Percentiles rank a stretch among this genome's conserved stretches.
These are phyloP conservation scores for Ganaspis brasiliensis DNA, from an alignment of 2,888 invertebrate species.

Conservation along the genomic window DNA sequence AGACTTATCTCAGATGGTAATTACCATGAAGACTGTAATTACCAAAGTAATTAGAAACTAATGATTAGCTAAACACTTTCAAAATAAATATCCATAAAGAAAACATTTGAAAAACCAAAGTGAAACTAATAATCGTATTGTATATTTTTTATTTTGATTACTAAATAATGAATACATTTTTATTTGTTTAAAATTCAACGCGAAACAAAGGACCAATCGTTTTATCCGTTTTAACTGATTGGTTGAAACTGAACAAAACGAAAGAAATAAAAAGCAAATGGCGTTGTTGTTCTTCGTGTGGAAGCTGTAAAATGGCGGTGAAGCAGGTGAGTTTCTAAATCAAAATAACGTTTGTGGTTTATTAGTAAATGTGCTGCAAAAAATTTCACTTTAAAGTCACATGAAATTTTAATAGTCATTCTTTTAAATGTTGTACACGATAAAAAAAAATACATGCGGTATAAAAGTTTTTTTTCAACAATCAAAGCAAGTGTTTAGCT, in stretches of 20 bases:
- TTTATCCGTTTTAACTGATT: not conserved
- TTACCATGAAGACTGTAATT: too few species aligned
- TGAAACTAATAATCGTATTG: too few species aligned
- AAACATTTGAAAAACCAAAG: too few species aligned
- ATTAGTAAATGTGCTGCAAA: not conserved
- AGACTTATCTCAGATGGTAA: too few species aligned
- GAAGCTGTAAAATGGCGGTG: conserved; percentile 86
- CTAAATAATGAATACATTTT: too few species aligned
- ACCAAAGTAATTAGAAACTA: too few species aligned
- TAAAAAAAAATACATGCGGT: not conserved
- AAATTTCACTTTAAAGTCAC: not conserved
- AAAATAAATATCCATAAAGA: too few species aligned
- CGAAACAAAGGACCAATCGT: not conserved
- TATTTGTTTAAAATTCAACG: not conserved
- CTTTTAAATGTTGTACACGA: not conserved
- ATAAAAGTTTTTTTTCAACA: not conserved
- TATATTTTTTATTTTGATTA: too few species aligned
- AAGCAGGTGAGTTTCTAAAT: conserved; percentile 86
- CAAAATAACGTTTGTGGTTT: conserved; percentile 35
- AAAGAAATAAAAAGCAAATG: conserved; percentile 27
- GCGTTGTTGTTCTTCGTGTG: conserved; percentile 59
- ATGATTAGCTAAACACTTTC: too few species aligned
- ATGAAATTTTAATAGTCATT: not conserved
- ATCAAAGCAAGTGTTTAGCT: conserved; percentile 23
- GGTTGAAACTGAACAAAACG: not conserved